These are phyloP conservation scores for Diadema setosum DNA, from an alignment of 35 echinoderm and acorn worm genomes.

Conservation along the genomic window DNA sequence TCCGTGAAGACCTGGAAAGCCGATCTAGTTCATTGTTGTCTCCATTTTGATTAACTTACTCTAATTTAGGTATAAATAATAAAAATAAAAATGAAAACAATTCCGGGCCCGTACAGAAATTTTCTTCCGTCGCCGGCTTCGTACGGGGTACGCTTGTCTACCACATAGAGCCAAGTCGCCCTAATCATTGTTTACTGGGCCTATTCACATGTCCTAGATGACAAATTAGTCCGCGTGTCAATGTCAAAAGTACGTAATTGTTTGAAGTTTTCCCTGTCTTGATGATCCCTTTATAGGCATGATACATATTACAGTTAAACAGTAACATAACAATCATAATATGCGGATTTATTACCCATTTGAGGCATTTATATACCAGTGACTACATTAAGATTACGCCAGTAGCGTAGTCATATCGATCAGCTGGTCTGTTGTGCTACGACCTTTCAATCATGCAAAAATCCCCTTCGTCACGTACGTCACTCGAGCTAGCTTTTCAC, in stretches of 20 bases:
- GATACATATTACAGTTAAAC: no score
- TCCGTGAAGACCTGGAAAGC: constrained; percentile 36
- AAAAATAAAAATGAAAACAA: constrained; percentile 29
- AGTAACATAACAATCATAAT: no score
- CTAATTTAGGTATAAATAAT: not conserved
- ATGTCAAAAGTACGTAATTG: no score
- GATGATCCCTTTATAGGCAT: no score
- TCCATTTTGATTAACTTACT: constrained; percentile 40
- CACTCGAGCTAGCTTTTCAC: no score
- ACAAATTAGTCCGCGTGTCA: not conserved
- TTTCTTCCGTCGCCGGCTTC: not conserved
- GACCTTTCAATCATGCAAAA: not conserved
- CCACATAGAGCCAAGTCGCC: not conserved
- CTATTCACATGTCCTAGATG: not conserved
- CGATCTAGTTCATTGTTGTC: constrained; percentile 46
- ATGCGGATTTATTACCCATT: no score
- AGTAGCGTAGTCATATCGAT: not conserved
- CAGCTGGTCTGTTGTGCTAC: not conserved
- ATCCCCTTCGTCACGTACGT: not conserved
- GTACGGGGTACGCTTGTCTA: constrained; percentile 7
- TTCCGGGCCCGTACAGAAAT: not conserved
- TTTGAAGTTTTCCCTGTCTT: no score
- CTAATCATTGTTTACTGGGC: not conserved
- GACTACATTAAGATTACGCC: not conserved
- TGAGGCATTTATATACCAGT: no score